Base-by-base conservation (phyloP, 1,140 invertebrate species). In the Brachionus koreanus region DNA sequence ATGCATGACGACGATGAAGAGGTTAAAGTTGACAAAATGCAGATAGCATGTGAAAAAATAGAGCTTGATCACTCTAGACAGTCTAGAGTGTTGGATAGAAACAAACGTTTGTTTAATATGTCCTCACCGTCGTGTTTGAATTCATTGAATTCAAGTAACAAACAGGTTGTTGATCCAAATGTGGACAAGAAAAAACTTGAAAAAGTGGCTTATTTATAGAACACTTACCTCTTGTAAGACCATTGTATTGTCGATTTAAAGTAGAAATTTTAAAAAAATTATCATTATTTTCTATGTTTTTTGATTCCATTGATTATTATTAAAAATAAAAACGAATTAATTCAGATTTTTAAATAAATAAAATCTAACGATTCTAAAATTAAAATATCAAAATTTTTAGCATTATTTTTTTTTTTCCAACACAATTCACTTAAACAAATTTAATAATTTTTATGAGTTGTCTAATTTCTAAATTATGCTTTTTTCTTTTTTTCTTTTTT, bases 161-260 rank as follows among this genome's bases (percentile, higher is more conserved):
- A 72, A 23, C 33, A 72, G 29, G 63, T 65, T 65, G 63, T 65
- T 65, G 63, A 65, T 65, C 63, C 35, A 16, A 33, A n/a, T 39
- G 37, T 69, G 65, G 35, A 37, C 16, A 69, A 23, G 37, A 37
- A 69, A 25, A 74, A 74, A 12, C 33, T 43, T 42, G 25, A 74
- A 74, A 74, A 74, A 46, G 23, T 46, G 19, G 67, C 67, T 37
- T 72, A 39, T 72, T 10, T 72, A 39, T 72, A 42, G n/a, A 69
- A 39, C n/a, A 74, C 69, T 74, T 23, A 74, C 69, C 69, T 74
- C 16, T 74, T 43, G 69, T 74, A 19, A 74, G 43, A 25, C 43
- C 33, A 46, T 23, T 74, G 43, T 74, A 25, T 74, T 46, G 37
- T 43, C 69, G 69, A 46, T 74, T 74, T 23, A 74, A 46, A 25